These are phyloP conservation scores for Brenthis hecate DNA, from an alignment of 2,888 invertebrate species.

Conservation along the genomic window DNA sequence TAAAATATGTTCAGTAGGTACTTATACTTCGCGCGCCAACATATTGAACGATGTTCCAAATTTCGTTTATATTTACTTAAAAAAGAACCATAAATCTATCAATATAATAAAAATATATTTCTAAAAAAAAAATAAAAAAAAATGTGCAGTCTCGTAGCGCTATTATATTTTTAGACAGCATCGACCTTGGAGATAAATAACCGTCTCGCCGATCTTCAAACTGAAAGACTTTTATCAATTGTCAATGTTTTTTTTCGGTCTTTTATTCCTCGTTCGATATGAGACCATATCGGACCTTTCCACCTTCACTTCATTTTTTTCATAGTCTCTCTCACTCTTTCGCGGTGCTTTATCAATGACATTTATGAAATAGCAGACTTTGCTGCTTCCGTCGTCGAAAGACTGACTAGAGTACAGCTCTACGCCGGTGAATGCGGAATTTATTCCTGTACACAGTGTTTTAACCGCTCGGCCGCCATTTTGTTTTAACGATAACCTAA, in stretches of 20 bases:
- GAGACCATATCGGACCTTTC: slow-evolving; percentile 47
- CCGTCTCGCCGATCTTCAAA: background rate
- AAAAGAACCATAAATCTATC: too few species aligned
- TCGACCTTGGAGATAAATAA: slow-evolving; percentile 4
- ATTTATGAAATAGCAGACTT: slow-evolving; percentile 46
- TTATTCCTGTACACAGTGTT: slow-evolving; percentile 64
- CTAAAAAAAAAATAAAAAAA: too few species aligned
- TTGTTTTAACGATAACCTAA: slow-evolving; percentile 45
- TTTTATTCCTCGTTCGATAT: slow-evolving; percentile 54
- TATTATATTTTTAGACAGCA: slow-evolving; percentile 5
- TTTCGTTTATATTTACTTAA: too few species aligned
- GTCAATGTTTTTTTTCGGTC: background rate
- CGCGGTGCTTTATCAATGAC: slow-evolving; percentile 27
- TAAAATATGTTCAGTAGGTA: background rate
- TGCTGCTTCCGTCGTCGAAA: slow-evolving; percentile 46
- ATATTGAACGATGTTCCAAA: too few species aligned
- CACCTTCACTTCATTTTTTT: slow-evolving; percentile 64
- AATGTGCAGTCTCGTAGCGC: too few species aligned
- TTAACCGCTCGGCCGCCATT: slow-evolving; percentile 55
- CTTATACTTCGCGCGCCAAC: background rate
- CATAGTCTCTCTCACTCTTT: slow-evolving; percentile 47
- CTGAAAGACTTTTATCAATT: background rate
- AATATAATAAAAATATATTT: too few species aligned
- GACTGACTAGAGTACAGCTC: slow-evolving; percentile 47
- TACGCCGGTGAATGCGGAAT: slow-evolving; percentile 54